These are phyloP conservation scores for Actenoides hombroni DNA, from an alignment of 2,113 vertebrate genomes.

Conservation along the genomic window DNA sequence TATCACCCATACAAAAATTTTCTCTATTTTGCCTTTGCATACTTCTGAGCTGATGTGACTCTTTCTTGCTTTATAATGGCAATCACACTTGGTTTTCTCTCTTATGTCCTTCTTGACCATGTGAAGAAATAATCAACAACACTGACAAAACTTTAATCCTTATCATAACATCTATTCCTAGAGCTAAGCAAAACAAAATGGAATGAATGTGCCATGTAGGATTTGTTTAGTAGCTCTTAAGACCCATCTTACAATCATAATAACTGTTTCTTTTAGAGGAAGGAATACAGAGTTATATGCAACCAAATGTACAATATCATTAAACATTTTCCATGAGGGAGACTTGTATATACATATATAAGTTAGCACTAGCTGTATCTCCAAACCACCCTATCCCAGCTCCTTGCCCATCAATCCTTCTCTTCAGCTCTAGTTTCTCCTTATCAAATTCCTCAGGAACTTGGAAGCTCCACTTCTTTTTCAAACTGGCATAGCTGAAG, in stretches of 20 bases:
- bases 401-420: not conserved
- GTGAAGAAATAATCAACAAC: not conserved
- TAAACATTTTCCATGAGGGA: not conserved
- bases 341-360: not conserved
- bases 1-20: not conserved
- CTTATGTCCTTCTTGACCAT: not conserved
- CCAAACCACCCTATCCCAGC: not conserved
- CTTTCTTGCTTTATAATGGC: not conserved
- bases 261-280: not conserved
- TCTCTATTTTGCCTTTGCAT: not conserved
- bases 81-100: not conserved
- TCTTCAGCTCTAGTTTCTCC: not conserved
- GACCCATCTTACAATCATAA: not conserved
- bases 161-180: not conserved
- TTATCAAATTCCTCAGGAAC: not conserved
- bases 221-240: not conserved
- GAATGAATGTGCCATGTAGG: not conserved
- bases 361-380: not conserved
- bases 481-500: not conserved
- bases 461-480: not conserved
- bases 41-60: not conserved
- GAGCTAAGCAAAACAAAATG: not conserved
- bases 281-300: not conserved
- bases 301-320: not conserved
- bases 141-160: not conserved